phyloP scores from a whole-genome alignment of 2,113 vertebrate species.

The Trinectes maculatus region DNA sequence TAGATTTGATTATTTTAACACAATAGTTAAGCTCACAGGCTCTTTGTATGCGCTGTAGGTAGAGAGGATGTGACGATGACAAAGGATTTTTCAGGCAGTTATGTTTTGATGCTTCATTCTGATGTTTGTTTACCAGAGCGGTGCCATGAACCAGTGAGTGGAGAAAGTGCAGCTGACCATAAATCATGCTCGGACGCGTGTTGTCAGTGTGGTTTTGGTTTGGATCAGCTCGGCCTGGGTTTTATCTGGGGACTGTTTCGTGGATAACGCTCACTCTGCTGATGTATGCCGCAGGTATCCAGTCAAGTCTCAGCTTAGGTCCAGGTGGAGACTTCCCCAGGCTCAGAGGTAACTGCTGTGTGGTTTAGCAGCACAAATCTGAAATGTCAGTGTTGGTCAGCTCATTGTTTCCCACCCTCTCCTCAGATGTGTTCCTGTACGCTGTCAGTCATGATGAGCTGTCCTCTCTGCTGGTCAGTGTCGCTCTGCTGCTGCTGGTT shows the following conservation, averaged over 20 bases:
- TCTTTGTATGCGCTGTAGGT: not conserved
- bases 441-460: constrained; percentile 83
- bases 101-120: not conserved
- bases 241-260: constrained; percentile 72
- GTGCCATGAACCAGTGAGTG: constrained; percentile 4
- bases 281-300: constrained; percentile 67
- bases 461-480: constrained; percentile 80
- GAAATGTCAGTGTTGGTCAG: not conserved
- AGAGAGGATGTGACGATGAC: not conserved
- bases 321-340: constrained; percentile 78
- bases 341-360: constrained; percentile 71
- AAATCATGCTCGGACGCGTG: constrained; percentile 61
- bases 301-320: constrained; percentile 77
- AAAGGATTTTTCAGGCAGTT: not conserved
- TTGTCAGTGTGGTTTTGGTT: constrained; percentile 67
- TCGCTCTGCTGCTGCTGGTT: constrained; percentile 76
- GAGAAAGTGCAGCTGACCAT: not conserved
- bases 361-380: not conserved
- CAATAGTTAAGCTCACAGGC: not conserved
- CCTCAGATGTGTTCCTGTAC: constrained; percentile 83
- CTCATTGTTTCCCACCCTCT: not conserved
- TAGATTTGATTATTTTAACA: not conserved
- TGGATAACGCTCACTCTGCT: constrained; percentile 53
- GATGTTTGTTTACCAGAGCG: not conserved
- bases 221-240: constrained; percentile 73